Conservation (phyloP, 2,113 vertebrate genomes). For the Catharus bicknelli region DNA sequence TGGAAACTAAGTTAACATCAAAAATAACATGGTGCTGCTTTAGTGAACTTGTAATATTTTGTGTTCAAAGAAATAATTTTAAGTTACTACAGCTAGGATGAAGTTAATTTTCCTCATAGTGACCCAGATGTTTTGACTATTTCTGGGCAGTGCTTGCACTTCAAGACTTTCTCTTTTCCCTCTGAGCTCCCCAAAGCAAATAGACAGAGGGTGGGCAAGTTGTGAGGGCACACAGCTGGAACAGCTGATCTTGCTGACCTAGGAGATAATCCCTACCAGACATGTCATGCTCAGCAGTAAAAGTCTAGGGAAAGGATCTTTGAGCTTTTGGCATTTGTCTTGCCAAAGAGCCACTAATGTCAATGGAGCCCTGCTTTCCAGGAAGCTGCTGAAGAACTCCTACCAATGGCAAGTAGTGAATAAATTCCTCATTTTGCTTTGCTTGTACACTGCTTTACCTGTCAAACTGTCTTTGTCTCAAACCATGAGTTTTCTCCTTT, state of each 20-base stretch:
- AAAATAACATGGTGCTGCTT: not conserved
- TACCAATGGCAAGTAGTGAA: not conserved
- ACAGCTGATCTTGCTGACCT: not conserved
- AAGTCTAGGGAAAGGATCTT: not conserved
- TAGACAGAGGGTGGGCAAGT: fast-evolving
- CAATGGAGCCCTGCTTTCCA: not conserved
- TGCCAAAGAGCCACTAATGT: not conserved
- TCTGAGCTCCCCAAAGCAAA: not conserved
- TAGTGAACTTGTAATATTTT: not conserved
- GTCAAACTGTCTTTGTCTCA: not conserved
- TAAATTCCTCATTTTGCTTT: not conserved
- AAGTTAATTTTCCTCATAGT: not conserved
- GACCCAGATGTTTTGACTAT: not conserved
- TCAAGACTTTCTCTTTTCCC: not conserved
- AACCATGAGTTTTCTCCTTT: not conserved
- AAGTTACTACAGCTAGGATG: not conserved
- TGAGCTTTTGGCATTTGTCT: not conserved
- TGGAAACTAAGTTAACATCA: not conserved
- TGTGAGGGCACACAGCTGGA: not conserved
- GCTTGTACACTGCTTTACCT: not conserved
- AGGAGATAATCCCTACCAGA: not conserved
- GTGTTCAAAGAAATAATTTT: not conserved
- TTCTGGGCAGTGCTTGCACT: not conserved
- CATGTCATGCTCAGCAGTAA: not conserved
- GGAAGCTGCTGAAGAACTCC: not conserved